A percentile compares a stretch with the other conserved stretches of the same genome.
These are phyloP conservation scores for Cryptops parisi DNA, from an alignment of 2,888 invertebrate genomes.

Conservation along the genomic window DNA sequence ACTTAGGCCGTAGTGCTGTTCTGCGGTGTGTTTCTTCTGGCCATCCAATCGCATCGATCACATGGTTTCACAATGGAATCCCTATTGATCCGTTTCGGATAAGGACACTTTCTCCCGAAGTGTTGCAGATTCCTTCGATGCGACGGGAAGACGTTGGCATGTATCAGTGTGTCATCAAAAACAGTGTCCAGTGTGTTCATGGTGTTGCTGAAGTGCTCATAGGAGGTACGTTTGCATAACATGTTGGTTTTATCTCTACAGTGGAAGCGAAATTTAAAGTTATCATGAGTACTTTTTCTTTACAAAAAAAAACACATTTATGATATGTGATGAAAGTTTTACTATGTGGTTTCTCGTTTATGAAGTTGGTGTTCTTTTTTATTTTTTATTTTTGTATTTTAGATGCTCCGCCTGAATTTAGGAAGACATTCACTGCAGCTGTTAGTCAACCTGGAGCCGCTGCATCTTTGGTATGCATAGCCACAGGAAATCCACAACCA, in stretches of 20 bases:
- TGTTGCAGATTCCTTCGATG: background rate
- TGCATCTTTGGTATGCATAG: slow-evolving; percentile 28
- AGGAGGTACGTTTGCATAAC: slow-evolving; percentile 17
- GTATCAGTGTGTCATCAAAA: slow-evolving; percentile 27
- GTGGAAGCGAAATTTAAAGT: too few species aligned
- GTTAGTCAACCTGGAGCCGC: slow-evolving; percentile 28
- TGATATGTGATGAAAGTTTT: too few species aligned
- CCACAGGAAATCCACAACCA: slow-evolving; percentile 32
- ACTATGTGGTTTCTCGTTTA: background rate
- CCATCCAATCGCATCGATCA: slow-evolving; percentile 72
- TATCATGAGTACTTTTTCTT: too few species aligned
- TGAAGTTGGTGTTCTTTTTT: background rate
- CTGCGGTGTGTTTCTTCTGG: slow-evolving; percentile 44
- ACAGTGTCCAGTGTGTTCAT: slow-evolving; percentile 15
- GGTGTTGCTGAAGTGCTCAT: slow-evolving; percentile 14
- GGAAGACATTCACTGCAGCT: slow-evolving; percentile 24
- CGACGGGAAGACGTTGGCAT: slow-evolving; percentile 10
- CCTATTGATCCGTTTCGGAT: slow-evolving; percentile 44
- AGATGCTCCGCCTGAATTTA: slow-evolving; percentile 29
- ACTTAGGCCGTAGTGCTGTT: slow-evolving; percentile 80
- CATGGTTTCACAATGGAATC: slow-evolving; percentile 86
- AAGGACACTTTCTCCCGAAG: background rate
- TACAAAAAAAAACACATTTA: too few species aligned
- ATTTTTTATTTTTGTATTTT: too few species aligned
- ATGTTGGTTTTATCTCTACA: too few species aligned